These are phyloP conservation scores for Brotula barbata DNA, from an alignment of 2,797 vertebrate genomes.

Conservation along the genomic window DNA sequence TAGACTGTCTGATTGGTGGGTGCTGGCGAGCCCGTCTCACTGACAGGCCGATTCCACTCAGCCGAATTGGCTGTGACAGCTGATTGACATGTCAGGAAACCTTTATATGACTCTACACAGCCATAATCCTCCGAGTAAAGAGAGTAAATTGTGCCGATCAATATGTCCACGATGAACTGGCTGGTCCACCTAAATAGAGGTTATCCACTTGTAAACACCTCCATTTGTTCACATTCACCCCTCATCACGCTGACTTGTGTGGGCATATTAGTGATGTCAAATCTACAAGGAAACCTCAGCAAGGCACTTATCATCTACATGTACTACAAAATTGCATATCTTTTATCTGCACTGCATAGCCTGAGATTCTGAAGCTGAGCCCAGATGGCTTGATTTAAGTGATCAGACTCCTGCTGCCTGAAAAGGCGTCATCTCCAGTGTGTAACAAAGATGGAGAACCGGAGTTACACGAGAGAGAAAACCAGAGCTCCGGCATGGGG, in stretches of 20 bases:
- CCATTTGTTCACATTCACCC: slow-evolving; percentile 64
- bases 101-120: slow-evolving; percentile 80
- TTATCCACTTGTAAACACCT: slow-evolving; percentile 54
- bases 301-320: slow-evolving; percentile 33
- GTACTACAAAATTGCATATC: slow-evolving; percentile 19
- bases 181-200: slow-evolving; percentile 63
- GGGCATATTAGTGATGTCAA: slow-evolving; percentile 48
- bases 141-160: slow-evolving; percentile 77
- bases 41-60: slow-evolving; percentile 70
- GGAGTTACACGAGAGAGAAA: too few relatives aligned
- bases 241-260: slow-evolving; percentile 60
- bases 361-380: slow-evolving; percentile 1
- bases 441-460: not conserved
- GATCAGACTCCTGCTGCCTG: not conserved
- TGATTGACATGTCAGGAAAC: slow-evolving; percentile 79
- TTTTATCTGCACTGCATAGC: not conserved
- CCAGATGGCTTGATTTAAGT: not conserved
- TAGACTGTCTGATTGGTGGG: slow-evolving; percentile 61
- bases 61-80: slow-evolving; percentile 74
- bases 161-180: slow-evolving; percentile 73
- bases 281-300: slow-evolving; percentile 28
- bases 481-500: too few relatives aligned
- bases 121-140: slow-evolving; percentile 75
- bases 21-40: slow-evolving; percentile 57
- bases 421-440: not conserved